A percentile compares a stretch with the other conserved stretches of the same genome.
Evolutionary conservation across 2,888 invertebrate species (phyloP).

Genomic region (Drosophila mimica): DNA sequence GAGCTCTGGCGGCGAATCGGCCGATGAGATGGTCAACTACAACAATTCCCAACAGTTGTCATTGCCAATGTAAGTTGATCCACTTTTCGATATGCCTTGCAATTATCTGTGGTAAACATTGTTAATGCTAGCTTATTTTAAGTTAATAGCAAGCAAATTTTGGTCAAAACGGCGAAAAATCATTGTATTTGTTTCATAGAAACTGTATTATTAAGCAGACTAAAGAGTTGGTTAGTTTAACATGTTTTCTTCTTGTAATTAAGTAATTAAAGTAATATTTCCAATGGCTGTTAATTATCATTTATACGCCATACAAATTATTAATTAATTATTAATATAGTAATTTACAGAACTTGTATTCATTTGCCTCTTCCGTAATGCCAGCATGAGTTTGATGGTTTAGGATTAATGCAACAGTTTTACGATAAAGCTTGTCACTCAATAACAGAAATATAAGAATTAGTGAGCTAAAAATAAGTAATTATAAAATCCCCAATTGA

Average conservation of each 20-base stretch:
- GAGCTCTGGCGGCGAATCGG: slow-evolving; percentile 97
- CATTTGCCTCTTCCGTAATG: neutral
- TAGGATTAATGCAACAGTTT: too few relatives aligned
- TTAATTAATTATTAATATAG: neutral
- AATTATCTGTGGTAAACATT: neutral
- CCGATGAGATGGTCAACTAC: slow-evolving; percentile 93
- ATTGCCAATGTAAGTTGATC: slow-evolving; percentile 90
- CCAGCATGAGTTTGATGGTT: too few relatives aligned
- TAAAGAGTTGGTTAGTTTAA: neutral
- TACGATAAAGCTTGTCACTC: neutral
- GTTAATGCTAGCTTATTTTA: neutral
- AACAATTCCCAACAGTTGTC: slow-evolving; percentile 91
- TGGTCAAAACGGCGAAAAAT: neutral
- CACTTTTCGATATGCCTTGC: neutral
- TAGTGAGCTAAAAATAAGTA: neutral
- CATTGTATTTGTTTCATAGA: neutral
- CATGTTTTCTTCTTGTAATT: neutral
- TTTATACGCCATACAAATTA: neutral
- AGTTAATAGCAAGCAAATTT: neutral
- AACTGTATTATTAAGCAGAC: neutral
- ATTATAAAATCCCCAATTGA: neutral
- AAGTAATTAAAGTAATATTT: neutral
- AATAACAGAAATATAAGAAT: neutral
- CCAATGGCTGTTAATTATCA: neutral
- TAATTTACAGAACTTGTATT: neutral